A percentile compares a stretch with the other conserved stretches of the same genome.
Evolutionary conservation across 2,888 invertebrate species (phyloP).

Genomic region (Melieria crassipennis): DNA sequence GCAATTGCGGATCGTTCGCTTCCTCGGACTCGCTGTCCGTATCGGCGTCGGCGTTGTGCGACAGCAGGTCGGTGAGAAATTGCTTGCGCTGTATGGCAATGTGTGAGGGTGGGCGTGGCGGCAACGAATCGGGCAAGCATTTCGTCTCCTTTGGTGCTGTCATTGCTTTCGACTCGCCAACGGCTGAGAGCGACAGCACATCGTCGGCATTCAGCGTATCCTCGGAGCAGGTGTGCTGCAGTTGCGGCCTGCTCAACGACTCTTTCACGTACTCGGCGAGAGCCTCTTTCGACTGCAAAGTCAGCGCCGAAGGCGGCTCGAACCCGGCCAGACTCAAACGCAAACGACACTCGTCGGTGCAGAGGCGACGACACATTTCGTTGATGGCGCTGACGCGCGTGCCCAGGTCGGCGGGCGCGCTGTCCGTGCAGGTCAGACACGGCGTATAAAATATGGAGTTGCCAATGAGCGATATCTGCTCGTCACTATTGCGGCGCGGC

Average conservation of each 20-base stretch:
- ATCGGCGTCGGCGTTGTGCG: constrained; percentile 35
- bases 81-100: constrained; percentile 52
- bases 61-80: constrained; percentile 51
- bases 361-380: constrained; percentile 59
- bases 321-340: constrained; percentile 46
- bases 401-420: constrained; percentile 43
- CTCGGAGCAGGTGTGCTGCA: constrained; percentile 13
- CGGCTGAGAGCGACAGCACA: no score
- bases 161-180: no score
- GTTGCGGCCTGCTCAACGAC: constrained; percentile 16
- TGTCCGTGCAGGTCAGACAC: constrained; percentile 53
- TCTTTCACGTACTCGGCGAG: constrained; percentile 40
- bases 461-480: constrained; percentile 42
- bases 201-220: constrained; percentile 7
- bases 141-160: no score
- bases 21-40: constrained; percentile 36
- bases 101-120: constrained; percentile 38
- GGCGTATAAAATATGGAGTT: constrained; percentile 44
- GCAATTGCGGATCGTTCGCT: constrained; percentile 18
- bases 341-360: constrained; percentile 57
- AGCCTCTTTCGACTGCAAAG: constrained; percentile 30
- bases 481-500: constrained; percentile 36
- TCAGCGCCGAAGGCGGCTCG: constrained; percentile 33
- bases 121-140: background rate
- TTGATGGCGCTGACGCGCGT: constrained; percentile 47